Base-by-base conservation (phyloP, 2,797 vertebrate species). In the Onychomys arenicola region DNA sequence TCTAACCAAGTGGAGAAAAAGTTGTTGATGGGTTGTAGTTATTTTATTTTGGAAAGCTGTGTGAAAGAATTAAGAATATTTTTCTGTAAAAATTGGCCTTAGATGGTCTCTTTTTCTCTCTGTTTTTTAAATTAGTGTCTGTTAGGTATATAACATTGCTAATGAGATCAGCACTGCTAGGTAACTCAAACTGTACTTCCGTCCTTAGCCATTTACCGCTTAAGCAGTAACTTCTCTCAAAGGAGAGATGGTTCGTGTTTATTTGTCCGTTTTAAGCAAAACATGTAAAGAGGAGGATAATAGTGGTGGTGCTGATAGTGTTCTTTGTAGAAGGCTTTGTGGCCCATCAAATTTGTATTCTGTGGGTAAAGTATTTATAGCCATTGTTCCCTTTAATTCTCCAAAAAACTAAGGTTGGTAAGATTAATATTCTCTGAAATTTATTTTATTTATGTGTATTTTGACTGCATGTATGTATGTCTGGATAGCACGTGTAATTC, bases 351-450 rank as follows among this genome's bases (percentile, higher is more conserved):
- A 65, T 88, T 93, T 63, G 34, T 17, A 63, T 84, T 93, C 46
- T 75, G 37, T 83, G 7, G 63, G 4, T 75, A 85, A 65, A 83
- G 34, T 86, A 40, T 69, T 89, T 71, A 4, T 71, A 27, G 65
- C 37, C 88, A 1, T 86, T 71, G 49, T 59, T 86, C 71, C n/a
- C 84, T n/a, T 90, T 73, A 83, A 94, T 95, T 96, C 85, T 93
- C 63, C 92, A 16, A 93, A 71, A 46, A 5, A 3, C 34, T 29
- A 82, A 92, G 34, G 17, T 59, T 32, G 59, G 40, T 46, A 71
- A 55, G 90, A 17, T 92, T 94, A 86, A 25, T n/a, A 32, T 71
- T 63, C 21, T 76, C 78, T 34, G 37, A 59, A 59, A 37, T 55
- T 81, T n/a, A 13, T 80, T 81, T 55, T 55, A 55, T 55, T 81